Conservation (phyloP, 2,797 vertebrate species). For the Phrynocephalus forsythii region DNA sequence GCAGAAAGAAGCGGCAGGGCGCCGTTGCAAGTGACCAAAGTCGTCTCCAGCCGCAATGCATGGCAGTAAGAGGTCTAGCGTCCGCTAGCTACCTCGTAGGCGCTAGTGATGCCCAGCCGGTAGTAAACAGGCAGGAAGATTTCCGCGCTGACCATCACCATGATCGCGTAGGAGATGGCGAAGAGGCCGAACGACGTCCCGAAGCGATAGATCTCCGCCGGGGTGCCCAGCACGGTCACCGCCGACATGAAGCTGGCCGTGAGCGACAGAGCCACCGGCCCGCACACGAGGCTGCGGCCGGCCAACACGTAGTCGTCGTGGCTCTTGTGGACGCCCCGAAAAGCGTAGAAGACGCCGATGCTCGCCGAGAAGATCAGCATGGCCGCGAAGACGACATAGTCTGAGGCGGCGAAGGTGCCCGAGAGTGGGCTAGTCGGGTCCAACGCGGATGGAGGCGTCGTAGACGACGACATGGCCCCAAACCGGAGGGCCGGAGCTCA, state of each 20-base stretch:
- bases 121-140: slow-evolving; percentile 95
- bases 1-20: not conserved
- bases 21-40: not conserved
- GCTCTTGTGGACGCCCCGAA: slow-evolving; percentile 78
- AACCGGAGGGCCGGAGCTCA: no score
- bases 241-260: slow-evolving; percentile 97
- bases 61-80: no score
- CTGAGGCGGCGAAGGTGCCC: slow-evolving; percentile 80
- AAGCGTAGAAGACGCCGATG: slow-evolving; percentile 89
- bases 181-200: slow-evolving; percentile 84
- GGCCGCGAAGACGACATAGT: slow-evolving; percentile 89
- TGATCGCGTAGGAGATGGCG: slow-evolving; percentile 80
- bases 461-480: not conserved
- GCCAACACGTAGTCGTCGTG: slow-evolving; percentile 88
- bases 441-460: fast-evolving
- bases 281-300: slow-evolving; percentile 83
- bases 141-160: slow-evolving; percentile 87
- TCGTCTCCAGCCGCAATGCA: not conserved
- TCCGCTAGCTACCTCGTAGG: slow-evolving; percentile 86
- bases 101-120: slow-evolving; percentile 89
- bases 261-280: slow-evolving; percentile 91
- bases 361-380: slow-evolving; percentile 87
- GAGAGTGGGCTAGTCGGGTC: not conserved
- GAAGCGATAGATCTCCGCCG: slow-evolving; percentile 89
- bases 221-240: slow-evolving; percentile 90